These are phyloP conservation scores for zebrafish (Danio rerio) DNA, from an alignment of 2,113 vertebrate species.

Conservation along the genomic window DNA sequence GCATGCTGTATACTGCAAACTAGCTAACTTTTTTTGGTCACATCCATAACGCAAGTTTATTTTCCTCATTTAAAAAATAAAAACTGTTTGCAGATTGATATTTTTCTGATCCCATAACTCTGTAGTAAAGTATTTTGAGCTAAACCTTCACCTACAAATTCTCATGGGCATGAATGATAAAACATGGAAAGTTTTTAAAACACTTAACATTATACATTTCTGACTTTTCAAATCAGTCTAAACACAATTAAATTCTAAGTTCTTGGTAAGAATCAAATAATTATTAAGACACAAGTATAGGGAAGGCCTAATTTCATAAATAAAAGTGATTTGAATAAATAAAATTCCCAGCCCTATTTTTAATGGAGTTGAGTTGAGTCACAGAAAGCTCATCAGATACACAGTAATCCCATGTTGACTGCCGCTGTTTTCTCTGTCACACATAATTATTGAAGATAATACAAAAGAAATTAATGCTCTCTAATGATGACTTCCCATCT, in stretches of 20 bases:
- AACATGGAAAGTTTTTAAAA: no score
- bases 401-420: neutral
- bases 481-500: slow-evolving; percentile 34
- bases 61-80: no score
- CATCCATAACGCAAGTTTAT: no score
- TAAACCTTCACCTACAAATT: no score
- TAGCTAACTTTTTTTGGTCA: no score
- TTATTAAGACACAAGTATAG: neutral
- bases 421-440: neutral
- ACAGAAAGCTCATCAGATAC: neutral
- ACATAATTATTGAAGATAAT: slow-evolving; percentile 4
- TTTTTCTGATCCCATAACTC: no score
- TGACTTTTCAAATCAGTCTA: neutral
- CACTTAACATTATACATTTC: neutral
- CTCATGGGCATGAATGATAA: no score
- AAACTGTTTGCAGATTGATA: no score
- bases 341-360: neutral
- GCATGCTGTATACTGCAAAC: no score
- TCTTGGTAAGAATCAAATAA: neutral
- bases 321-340: neutral
- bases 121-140: no score
- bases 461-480: slow-evolving; percentile 2
- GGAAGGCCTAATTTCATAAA: neutral
- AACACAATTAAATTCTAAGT: no score
- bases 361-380: neutral